Evolutionary conservation across 1,140 invertebrate species (phyloP), one percentile per base, ranked within the genome.

Genomic region (Drosophila bipectinata): DNA sequence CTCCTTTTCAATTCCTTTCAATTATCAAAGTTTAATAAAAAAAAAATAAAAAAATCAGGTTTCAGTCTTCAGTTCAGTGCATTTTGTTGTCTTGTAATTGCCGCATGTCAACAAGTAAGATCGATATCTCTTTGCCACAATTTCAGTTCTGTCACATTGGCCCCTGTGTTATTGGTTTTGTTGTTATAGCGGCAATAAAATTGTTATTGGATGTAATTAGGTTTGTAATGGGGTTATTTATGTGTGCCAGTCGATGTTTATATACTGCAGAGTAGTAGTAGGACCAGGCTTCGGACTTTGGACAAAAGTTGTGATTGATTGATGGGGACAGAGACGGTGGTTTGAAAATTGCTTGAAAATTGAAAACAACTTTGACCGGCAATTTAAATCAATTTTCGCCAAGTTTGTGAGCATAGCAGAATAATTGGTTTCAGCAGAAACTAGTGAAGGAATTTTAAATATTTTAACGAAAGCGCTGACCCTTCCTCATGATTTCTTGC

Each of bases 191-290:
- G 39, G 44, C 76, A 88, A 87, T 87, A 87, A 87, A 87, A 87
- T 67, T 71, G 83, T 77, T 79, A 83, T 88, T 77, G 67, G 77
- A 59, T 83, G 72, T 79, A 87, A 88, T 87, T 87, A 83, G 83
- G 44, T 64, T 60, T 52, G 79, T 66, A 88, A 87, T 78, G 75
- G 83, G 87, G 84, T 87, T 87, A 83, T 87, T 87, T 87, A 87
- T 87, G 75, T 76, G 77, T 60, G 51, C 45, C 74, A 49, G 53
- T 57, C 26, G 55, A 61, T 54, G 62, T 78, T 78, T 82, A 69
- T 79, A 15, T 1, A 15, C 15, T 1, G 1, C 15, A 15, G 15
- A 15, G 15, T 15, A 15, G 59, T 51, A 61, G 44, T 8, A 3
- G 41, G 4, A 15, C n/a, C 14, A 37, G 9, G 34, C 34, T 45